Evolutionary conservation across 2,113 vertebrate genomes (phyloP), one percentile per base, ranked within the genome.

Genomic region (Plotosus lineatus): DNA sequence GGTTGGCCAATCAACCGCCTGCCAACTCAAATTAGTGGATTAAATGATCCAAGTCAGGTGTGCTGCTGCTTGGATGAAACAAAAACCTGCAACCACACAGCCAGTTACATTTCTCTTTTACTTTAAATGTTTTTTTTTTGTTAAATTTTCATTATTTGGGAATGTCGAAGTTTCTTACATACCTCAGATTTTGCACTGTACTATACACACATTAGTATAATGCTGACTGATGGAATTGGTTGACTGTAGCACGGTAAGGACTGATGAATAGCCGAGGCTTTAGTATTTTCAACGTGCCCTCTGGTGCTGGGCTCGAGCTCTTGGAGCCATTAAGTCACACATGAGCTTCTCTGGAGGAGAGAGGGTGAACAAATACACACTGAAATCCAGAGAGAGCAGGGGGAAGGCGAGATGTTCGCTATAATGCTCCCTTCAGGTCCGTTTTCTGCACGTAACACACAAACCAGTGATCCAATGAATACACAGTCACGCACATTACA

Each of bases 201-300:
- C 65, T 36, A 15, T 6, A 40, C 3, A 66, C 12, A 46, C 66
- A 28, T 36, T 83, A 31, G 17, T 28, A 36, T 68, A 81, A 15
- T 55, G 46, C 19, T 48, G 21, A n/a, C 38, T 46, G 76, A 26
- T 56, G 7, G 56, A 81, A 65, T 61, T 8, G 4, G 71, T 51
- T 44, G 75, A 56, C 50, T 51, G 63, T 66, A 80, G 86, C 60
- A 82, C 75, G 80, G 78, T 88, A 68, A 82, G 79, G 84, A 85
- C 85, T 80, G 83, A 26, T 82, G 71, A 76, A 48, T 53, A 36
- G 69, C 53, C 31, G 33, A 28, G 5, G 65, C 15, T 46, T 55
- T 79, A 42, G 65, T 88, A 71, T 9, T 71, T 82, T 86, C 87
- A 89, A 88, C 82, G 85, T 84, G 55, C 86, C 90, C 88, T 83